These are phyloP conservation scores for Callorhinus ursinus DNA, from an alignment of 2,113 vertebrate genomes.

Conservation along the genomic window DNA sequence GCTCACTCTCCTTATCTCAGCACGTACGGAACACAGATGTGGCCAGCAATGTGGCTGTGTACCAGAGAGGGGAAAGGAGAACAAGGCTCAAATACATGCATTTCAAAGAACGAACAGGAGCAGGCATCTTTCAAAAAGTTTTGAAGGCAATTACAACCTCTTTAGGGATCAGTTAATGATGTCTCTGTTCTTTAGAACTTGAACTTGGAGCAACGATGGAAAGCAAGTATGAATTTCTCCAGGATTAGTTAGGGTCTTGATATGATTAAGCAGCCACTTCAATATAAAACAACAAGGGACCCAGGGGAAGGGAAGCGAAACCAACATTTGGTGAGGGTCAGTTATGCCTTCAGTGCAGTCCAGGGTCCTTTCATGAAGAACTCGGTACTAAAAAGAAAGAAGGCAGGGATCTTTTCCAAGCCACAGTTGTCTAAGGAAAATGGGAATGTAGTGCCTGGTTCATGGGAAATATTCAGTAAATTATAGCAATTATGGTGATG, in stretches of 20 bases:
- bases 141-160: slow-evolving; percentile 3
- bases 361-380: neutral
- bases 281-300: neutral
- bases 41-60: neutral
- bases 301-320: neutral
- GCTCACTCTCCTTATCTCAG: neutral
- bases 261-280: neutral
- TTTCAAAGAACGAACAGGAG: neutral
- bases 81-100: neutral
- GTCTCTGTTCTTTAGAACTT: neutral
- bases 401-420: neutral
- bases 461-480: neutral
- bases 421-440: neutral
- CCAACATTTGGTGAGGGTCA: neutral
- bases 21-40: neutral
- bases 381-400: neutral
- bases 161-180: neutral
- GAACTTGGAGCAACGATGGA: neutral
- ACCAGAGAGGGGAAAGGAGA: neutral
- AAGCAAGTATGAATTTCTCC: neutral
- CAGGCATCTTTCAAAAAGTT: neutral
- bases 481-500: too few relatives aligned
- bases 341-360: neutral
- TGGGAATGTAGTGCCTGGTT: neutral
- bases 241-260: neutral